Evolutionary conservation across 2,113 vertebrate species (phyloP).

Genomic region (Grammomys dolichurus): DNA sequence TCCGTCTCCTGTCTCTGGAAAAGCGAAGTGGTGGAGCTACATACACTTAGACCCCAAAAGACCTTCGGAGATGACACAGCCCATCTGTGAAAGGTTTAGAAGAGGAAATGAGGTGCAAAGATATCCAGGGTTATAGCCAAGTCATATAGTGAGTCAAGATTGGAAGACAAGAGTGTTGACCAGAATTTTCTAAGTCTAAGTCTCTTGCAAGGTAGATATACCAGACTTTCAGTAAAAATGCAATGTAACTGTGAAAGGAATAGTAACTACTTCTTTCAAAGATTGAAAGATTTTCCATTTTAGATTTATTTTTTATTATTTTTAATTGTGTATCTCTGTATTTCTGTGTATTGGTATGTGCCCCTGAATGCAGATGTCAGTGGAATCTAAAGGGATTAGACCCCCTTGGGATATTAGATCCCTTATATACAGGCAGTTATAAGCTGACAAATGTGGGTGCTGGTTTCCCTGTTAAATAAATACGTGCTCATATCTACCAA

Average conservation of each 20-base stretch:
- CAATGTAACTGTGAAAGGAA: neutral
- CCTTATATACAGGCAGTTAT: neutral
- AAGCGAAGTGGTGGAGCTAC: neutral
- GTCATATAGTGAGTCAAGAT: neutral
- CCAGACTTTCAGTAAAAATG: neutral
- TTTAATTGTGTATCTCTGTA: neutral
- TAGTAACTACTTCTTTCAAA: neutral
- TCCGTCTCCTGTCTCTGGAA: neutral
- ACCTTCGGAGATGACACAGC: neutral
- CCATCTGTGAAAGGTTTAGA: neutral
- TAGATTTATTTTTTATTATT: neutral
- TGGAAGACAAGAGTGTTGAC: neutral
- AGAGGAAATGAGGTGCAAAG: neutral
- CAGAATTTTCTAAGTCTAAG: neutral
- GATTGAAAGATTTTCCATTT: neutral
- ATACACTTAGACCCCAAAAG: neutral
- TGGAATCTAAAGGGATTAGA: neutral
- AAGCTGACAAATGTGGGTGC: neutral
- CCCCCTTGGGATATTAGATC: neutral
- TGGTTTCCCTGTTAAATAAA: neutral
- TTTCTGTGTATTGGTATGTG: neutral
- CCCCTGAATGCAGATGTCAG: neutral
- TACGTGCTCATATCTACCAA: neutral
- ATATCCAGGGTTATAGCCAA: neutral
- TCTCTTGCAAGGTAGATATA: neutral